Evolutionary conservation across 2,797 vertebrate species (phyloP).

Genomic region (Meda fulgida): DNA sequence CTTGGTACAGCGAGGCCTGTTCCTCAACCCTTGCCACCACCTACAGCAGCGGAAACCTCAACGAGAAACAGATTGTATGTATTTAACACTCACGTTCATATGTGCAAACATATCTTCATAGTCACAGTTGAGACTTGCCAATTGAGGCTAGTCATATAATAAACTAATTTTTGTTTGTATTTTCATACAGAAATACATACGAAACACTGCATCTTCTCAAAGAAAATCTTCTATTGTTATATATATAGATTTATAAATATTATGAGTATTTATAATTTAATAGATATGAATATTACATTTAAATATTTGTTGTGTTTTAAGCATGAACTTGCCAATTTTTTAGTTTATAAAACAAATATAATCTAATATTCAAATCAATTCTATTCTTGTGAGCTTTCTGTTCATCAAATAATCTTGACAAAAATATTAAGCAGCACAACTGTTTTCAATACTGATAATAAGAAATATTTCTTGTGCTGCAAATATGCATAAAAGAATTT

Average conservation of each 20-base stretch:
- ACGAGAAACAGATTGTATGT: slow-evolving; percentile 97
- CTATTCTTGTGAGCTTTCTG: too few relatives aligned
- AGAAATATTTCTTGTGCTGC: background rate
- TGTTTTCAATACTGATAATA: background rate
- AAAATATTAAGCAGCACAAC: too few relatives aligned
- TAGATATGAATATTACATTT: background rate
- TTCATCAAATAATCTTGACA: background rate
- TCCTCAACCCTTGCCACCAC: slow-evolving; percentile 96
- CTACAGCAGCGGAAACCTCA: slow-evolving; percentile 95
- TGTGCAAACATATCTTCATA: background rate
- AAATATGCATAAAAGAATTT: background rate
- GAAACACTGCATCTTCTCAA: background rate
- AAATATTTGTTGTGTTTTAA: background rate
- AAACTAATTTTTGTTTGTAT: background rate
- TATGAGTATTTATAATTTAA: background rate
- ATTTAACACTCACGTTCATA: slow-evolving; percentile 28
- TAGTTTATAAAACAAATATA: background rate
- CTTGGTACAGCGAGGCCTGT: slow-evolving; percentile 99
- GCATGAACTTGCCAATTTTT: background rate
- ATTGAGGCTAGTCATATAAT: background rate
- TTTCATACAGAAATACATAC: background rate
- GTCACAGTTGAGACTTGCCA: background rate
- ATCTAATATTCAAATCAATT: background rate
- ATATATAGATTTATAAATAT: background rate
- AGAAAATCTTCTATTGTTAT: background rate